Percentiles rank a stretch among this genome's conserved stretches.
Evolutionary conservation across 2,888 invertebrate genomes (phyloP).

Genomic region (Latrodectus hesperus): DNA sequence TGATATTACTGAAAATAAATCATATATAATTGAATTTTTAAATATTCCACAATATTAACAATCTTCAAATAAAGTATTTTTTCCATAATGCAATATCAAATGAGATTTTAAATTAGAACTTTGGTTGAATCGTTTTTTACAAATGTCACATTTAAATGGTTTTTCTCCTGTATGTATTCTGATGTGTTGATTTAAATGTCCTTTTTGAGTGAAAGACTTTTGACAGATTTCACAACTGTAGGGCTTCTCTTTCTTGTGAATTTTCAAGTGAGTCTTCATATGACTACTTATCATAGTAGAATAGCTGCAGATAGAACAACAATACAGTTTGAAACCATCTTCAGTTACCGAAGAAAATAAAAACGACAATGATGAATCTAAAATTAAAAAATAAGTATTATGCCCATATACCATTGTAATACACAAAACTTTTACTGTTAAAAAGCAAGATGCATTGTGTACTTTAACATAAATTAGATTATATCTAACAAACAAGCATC

Average conservation of each 20-base stretch:
- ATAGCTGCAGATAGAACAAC: not conserved
- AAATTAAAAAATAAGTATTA: too few species aligned
- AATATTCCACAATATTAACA: too few species aligned
- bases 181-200: constrained; percentile 1
- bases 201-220: constrained; percentile 13
- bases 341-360: too few species aligned
- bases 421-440: not conserved
- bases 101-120: not conserved
- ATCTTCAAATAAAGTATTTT: too few species aligned
- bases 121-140: not conserved
- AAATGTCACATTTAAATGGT: not conserved
- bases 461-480: not conserved
- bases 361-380: too few species aligned
- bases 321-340: too few species aligned
- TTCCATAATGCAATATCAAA: not conserved
- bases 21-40: too few species aligned
- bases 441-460: not conserved
- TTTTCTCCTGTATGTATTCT: not conserved
- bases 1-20: too few species aligned
- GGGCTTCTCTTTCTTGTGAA: not conserved
- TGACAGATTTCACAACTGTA: not conserved
- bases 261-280: not conserved
- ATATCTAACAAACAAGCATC: not conserved
- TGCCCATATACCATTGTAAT: too few species aligned
- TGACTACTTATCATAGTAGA: not conserved